Percentiles rank a stretch among this genome's conserved stretches.
Evolutionary conservation across 2,888 invertebrate genomes (phyloP).

Genomic region (Hermaeophaga mercurialis): DNA sequence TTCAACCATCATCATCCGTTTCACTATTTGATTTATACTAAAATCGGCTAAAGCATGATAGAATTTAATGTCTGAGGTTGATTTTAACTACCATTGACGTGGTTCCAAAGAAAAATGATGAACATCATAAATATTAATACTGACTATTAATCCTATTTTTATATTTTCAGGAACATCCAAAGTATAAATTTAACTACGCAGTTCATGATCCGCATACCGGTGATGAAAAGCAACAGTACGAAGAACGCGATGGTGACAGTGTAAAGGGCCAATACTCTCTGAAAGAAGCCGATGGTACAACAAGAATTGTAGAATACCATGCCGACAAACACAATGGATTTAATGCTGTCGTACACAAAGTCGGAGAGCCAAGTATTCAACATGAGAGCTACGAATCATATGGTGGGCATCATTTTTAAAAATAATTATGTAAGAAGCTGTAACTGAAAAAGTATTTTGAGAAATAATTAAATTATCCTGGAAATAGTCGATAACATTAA

Average conservation of each 20-base stretch:
- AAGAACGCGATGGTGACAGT: conserved; percentile 67
- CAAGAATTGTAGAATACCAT: conserved; percentile 46
- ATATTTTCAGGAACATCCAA: conserved; percentile 42
- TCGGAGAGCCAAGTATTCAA: conserved; percentile 40
- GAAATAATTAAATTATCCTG: too few species aligned
- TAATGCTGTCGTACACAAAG: conserved; percentile 45
- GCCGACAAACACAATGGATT: conserved; percentile 48
- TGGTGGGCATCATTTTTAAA: conserved; percentile 36
- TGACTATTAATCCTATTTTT: too few species aligned
- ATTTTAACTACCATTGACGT: too few species aligned
- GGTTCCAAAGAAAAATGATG: too few species aligned
- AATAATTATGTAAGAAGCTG: neutral
- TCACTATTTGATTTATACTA: too few species aligned
- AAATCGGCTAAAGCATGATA: too few species aligned
- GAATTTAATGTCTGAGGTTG: too few species aligned
- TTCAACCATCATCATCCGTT: too few species aligned
- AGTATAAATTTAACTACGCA: conserved; percentile 47
- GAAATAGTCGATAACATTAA: too few species aligned
- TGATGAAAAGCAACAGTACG: conserved; percentile 55
- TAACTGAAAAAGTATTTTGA: conserved; percentile 2
- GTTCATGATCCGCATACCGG: conserved; percentile 48
- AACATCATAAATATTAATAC: too few species aligned
- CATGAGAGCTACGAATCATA: conserved; percentile 32
- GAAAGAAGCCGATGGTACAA: conserved; percentile 59
- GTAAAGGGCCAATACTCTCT: conserved; percentile 67